Conservation (phyloP, 1,140 invertebrate genomes). For the Caligus rogercresseyi region DNA sequence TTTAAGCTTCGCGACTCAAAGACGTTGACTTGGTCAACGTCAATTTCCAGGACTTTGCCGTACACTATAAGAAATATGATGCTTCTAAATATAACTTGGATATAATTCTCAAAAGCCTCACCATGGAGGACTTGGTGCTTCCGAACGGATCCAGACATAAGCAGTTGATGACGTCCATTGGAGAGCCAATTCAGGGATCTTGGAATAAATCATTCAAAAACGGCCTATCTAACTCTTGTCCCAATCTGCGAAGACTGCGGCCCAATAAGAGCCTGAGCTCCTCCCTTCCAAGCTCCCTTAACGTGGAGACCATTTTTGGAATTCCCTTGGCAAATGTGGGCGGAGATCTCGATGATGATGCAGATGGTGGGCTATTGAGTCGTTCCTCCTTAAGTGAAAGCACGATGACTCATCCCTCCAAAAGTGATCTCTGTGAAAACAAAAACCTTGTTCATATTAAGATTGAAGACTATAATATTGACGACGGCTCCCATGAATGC, state of each 20-base stretch:
- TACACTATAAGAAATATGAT: conserved; percentile 48
- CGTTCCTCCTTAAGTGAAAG: background rate
- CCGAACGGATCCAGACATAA: conserved; percentile 28
- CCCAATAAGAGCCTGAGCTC: background rate
- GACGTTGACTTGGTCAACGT: conserved; percentile 43
- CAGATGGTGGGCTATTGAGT: background rate
- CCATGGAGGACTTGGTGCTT: conserved; percentile 33
- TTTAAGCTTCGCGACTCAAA: conserved; percentile 28
- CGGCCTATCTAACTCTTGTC: conserved; percentile 11
- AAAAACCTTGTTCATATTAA: conserved; percentile 43
- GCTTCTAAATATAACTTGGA: conserved; percentile 47
- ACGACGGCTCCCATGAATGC: conserved; percentile 40
- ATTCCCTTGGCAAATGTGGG: background rate
- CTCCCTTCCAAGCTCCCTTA: background rate
- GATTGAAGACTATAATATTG: conserved; percentile 34
- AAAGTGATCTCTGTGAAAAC: conserved; percentile 22
- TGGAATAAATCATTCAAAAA: background rate
- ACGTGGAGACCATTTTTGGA: background rate
- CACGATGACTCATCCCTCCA: background rate
- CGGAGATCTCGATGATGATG: background rate
- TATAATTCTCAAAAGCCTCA: conserved; percentile 29
- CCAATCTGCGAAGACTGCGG: background rate
- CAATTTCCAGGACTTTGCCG: conserved; percentile 57
- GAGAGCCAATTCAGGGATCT: conserved; percentile 6
- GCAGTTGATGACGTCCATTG: conserved; percentile 28